Percentiles rank a stretch among this genome's conserved stretches.
Evolutionary conservation across 2,113 vertebrate species (phyloP).

Genomic region (Aythya baeri): DNA sequence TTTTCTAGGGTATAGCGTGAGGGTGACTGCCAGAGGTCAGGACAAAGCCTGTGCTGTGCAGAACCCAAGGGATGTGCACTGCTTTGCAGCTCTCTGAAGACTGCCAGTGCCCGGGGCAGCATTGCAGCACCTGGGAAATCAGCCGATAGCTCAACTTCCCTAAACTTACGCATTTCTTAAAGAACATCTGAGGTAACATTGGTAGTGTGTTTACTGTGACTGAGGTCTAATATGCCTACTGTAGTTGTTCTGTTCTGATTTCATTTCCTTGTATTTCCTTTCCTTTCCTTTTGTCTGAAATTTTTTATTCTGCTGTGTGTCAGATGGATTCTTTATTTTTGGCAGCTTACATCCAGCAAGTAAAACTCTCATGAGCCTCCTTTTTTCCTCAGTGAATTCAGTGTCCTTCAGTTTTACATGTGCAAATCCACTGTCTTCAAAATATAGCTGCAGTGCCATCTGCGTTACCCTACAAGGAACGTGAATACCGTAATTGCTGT

Average conservation of each 20-base stretch:
- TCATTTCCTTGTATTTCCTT: neutral
- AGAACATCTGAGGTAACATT: neutral
- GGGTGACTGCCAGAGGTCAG: neutral
- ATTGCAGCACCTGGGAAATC: neutral
- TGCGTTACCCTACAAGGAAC: neutral
- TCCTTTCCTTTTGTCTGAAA: neutral
- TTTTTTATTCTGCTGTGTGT: neutral
- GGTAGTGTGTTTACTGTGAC: neutral
- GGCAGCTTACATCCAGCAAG: rapidly evolving
- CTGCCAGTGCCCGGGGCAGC: rapidly evolving
- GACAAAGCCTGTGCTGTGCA: neutral
- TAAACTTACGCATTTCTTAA: neutral
- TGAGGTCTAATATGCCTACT: neutral
- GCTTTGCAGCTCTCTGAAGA: neutral
- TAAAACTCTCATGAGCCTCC: neutral
- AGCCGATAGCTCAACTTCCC: neutral
- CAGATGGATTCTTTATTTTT: neutral
- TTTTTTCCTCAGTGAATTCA: neutral
- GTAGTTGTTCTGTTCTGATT: neutral
- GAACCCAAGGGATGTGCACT: neutral
- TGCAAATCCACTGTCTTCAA: neutral
- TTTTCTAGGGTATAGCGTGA: neutral
- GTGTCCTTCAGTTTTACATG: neutral
- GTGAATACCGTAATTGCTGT: neutral
- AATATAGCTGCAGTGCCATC: neutral